A percentile compares a stretch with the other conserved stretches of the same genome.
Conservation (phyloP, 1,140 invertebrate genomes). For the Aethina tumida region DNA sequence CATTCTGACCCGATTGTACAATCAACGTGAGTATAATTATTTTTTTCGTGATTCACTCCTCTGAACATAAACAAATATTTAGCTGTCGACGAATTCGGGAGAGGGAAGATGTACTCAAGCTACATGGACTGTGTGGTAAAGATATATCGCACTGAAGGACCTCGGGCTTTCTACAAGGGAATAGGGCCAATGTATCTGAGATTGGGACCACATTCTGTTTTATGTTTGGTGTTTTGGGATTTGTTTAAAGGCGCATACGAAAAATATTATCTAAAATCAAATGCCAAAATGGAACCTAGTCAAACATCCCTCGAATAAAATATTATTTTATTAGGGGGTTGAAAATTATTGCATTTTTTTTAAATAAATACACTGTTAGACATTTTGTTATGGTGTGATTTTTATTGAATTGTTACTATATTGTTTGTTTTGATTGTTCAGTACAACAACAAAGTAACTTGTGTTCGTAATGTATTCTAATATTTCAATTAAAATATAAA, state of each 20-base stretch:
- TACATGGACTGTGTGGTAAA: slow-evolving; percentile 70
- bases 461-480: too few species aligned
- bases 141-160: slow-evolving; percentile 64
- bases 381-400: too few species aligned
- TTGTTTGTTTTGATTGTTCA: too few species aligned
- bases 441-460: too few species aligned
- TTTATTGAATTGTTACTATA: too few species aligned
- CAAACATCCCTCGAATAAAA: too few species aligned
- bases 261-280: slow-evolving; percentile 10
- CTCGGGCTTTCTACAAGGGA: slow-evolving; percentile 78
- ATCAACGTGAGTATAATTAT: slow-evolving; percentile 58
- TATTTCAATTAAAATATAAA: too few species aligned
- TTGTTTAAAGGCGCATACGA: slow-evolving; percentile 44
- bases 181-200: slow-evolving; percentile 73
- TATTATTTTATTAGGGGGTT: too few species aligned
- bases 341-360: too few species aligned
- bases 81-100: slow-evolving; percentile 55
- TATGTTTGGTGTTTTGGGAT: slow-evolving; percentile 81
- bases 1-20: slow-evolving; percentile 80
- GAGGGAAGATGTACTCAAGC: slow-evolving; percentile 64
- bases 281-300: too few species aligned
- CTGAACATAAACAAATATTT: slow-evolving; percentile 15
- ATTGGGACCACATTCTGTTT: slow-evolving; percentile 76
- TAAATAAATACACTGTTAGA: too few species aligned
- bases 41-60: slow-evolving; percentile 3